Conservation (phyloP, 2,113 vertebrate genomes). For the Hippoglossus stenolepis region DNA sequence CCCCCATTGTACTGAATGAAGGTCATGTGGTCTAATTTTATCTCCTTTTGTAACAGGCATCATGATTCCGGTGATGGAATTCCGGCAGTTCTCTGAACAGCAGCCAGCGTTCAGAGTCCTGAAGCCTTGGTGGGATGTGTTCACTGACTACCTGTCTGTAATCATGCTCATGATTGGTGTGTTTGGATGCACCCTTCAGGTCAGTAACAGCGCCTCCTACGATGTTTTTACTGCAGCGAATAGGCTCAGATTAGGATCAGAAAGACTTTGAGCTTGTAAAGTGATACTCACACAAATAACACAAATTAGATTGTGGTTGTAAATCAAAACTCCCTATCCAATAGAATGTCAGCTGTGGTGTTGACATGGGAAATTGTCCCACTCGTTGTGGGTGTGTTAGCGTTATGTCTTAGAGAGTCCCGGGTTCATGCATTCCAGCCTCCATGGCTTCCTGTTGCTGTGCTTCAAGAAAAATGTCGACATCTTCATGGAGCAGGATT, state of each 20-base stretch:
- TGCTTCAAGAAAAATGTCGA: too few relatives aligned
- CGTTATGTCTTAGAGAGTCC: too few relatives aligned
- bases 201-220: constrained; percentile 59
- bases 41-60: constrained; percentile 74
- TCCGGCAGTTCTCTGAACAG: constrained; percentile 97
- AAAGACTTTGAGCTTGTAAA: neutral
- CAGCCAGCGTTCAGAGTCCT: constrained; percentile 97
- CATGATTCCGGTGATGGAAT: constrained; percentile 99
- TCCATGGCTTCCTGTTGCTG: too few relatives aligned
- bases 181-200: constrained; percentile 98
- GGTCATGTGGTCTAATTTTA: neutral
- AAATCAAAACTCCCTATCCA: too few relatives aligned
- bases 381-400: too few relatives aligned
- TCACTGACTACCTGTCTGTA: constrained; percentile 95
- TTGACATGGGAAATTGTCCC: too few relatives aligned
- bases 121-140: constrained; percentile 99
- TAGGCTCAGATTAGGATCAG: neutral
- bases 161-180: constrained; percentile 99
- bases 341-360: too few relatives aligned
- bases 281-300: too few relatives aligned
- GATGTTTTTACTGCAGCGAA: neutral
- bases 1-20: neutral
- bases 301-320: too few relatives aligned
- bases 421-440: too few relatives aligned
- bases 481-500: too few relatives aligned